phyloP scores from a whole-genome alignment of 2,113 vertebrate species.

The Lepisosteus oculatus region DNA sequence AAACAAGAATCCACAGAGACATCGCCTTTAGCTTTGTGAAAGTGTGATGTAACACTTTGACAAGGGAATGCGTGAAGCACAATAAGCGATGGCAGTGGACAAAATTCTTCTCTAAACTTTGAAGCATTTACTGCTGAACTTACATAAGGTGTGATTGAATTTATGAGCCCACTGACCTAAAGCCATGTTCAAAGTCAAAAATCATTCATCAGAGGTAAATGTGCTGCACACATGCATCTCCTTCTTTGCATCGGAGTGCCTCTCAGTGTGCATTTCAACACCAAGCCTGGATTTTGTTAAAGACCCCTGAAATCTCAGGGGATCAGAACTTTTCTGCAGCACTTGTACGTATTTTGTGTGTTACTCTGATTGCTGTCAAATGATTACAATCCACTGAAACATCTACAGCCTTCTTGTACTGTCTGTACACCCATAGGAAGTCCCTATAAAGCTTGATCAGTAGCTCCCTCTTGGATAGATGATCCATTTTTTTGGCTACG shows the following conservation, averaged over 20 bases:
- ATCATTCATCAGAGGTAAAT: not conserved
- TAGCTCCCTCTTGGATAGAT: not conserved
- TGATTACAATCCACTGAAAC: not conserved
- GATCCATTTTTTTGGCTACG: not conserved
- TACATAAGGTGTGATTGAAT: too few species aligned
- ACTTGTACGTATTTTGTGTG: not conserved
- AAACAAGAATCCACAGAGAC: too few species aligned
- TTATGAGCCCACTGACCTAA: too few species aligned
- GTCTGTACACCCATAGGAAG: too few species aligned
- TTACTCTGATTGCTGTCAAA: not conserved
- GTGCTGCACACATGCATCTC: constrained; percentile 1
- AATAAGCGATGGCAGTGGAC: too few species aligned
- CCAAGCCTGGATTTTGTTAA: not conserved
- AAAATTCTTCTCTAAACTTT: too few species aligned
- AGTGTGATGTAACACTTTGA: too few species aligned
- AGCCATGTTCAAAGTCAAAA: too few species aligned
- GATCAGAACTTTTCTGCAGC: constrained; percentile 4
- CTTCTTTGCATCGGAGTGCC: not conserved
- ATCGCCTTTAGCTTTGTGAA: too few species aligned
- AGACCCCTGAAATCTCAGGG: not conserved
- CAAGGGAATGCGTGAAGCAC: too few species aligned
- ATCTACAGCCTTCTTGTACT: not conserved
- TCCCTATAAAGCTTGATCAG: not conserved
- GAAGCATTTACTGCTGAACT: too few species aligned
- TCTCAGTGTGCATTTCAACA: not conserved